Conservation (phyloP, 2,888 invertebrate species). For the Cryptus armator region DNA sequence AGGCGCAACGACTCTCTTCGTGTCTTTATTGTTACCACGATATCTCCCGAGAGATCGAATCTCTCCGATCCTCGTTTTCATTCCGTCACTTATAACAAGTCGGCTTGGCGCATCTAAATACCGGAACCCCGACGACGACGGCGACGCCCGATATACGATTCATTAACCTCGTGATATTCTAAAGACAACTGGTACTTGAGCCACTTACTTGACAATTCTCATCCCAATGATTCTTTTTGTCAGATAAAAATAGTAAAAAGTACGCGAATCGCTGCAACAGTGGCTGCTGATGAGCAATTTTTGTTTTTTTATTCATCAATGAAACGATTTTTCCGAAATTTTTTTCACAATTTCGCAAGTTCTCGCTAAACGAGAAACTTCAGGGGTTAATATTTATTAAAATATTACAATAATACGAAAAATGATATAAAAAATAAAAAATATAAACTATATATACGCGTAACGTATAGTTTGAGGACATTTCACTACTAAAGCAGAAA, state of each 20-base stretch:
- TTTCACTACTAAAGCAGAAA: too few relatives aligned
- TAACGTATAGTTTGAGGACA: too few relatives aligned
- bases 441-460: not conserved
- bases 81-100: constrained; percentile 54
- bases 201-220: not conserved
- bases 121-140: constrained; percentile 77
- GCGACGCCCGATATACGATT: constrained; percentile 74
- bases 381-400: not conserved
- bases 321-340: too few relatives aligned
- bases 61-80: constrained; percentile 25
- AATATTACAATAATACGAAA: not conserved
- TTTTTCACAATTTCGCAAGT: too few relatives aligned
- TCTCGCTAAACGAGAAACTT: not conserved
- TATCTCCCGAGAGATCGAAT: constrained; percentile 62
- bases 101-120: constrained; percentile 81
- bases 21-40: constrained; percentile 61
- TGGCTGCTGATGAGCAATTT: too few relatives aligned
- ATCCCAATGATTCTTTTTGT: constrained; percentile 2
- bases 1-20: constrained; percentile 49
- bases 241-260: not conserved
- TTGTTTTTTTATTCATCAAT: too few relatives aligned
- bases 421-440: not conserved
- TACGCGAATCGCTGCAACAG: too few relatives aligned
- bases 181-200: constrained; percentile 18
- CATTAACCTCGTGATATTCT: constrained; percentile 78